These are phyloP conservation scores for Emesis russula DNA, from an alignment of 2,888 invertebrate species.

Conservation along the genomic window DNA sequence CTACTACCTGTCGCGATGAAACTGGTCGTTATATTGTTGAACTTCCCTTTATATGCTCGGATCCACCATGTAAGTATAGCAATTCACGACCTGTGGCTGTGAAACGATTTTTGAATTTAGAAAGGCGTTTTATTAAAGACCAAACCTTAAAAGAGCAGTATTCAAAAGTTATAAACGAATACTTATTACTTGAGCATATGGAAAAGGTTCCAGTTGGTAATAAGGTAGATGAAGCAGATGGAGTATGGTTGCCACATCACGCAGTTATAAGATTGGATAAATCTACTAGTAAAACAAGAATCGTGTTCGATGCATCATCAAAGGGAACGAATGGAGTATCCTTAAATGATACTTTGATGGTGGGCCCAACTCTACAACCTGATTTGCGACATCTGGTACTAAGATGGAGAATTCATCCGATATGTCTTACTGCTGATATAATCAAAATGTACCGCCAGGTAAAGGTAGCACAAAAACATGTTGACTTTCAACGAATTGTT, in stretches of 20 bases:
- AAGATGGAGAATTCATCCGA: conserved; percentile 72
- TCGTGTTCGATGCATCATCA: conserved; percentile 69
- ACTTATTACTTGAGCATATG: background rate
- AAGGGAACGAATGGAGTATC: conserved; percentile 63
- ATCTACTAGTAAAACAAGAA: background rate
- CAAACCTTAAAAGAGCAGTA: background rate
- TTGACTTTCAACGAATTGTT: conserved; percentile 62
- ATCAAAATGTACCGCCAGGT: conserved; percentile 87
- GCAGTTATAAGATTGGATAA: conserved; percentile 34
- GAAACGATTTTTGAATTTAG: background rate
- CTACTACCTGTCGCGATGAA: conserved; percentile 57
- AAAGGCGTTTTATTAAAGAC: background rate
- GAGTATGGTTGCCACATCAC: conserved; percentile 14
- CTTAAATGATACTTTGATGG: conserved; percentile 81
- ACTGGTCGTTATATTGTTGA: conserved; percentile 60
- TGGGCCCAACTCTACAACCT: conserved; percentile 85
- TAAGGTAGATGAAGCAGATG: background rate
- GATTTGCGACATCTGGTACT: conserved; percentile 83
- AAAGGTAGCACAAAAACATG: conserved; percentile 31
- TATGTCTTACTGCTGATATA: conserved; percentile 76
- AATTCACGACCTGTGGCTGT: background rate
- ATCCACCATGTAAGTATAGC: background rate
- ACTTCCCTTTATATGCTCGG: conserved; percentile 34
- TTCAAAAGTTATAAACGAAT: background rate
- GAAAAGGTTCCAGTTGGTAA: background rate